Base-by-base conservation (phyloP, 2,888 invertebrate genomes). In the Rhimphoctona megacephalus region DNA sequence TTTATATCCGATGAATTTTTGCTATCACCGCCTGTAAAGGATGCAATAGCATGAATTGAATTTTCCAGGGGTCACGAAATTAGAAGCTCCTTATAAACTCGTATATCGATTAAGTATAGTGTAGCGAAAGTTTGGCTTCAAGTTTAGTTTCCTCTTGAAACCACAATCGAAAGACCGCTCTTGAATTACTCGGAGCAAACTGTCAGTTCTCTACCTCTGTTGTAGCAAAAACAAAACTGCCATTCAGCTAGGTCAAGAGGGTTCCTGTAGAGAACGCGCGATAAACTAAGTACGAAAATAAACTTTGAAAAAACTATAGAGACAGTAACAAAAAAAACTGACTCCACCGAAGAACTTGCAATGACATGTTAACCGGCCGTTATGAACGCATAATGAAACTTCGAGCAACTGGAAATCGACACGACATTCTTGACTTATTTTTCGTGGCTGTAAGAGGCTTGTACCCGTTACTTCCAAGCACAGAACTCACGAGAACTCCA, bases 321-420 rank as follows among this genome's bases (percentile, higher is more conserved):
- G 11, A 43, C 46, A 36, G 25, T 33, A 64, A 76, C 14, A 46
- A 76, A 64, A 76, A 36, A 46, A 64, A 30, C 17, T 61, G 52
- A 30, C 1, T n/a, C 1, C 57, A 19, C 25, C 64, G 39, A 61
- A 66, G 30, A 36, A 76, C 70, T 70, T 39, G 83, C 64, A 57
- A 77, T n/a, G 54, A 72, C 61, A 79, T 73, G 80, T 19, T 61
- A 77, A 81, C 66, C 61, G 66, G 25, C 66, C 17, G n/a, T 19
- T 22, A 14, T 52, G 43, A 57, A 78, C 66, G 49, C 52, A 14
- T 52, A 30, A 22, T 43, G 70, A 67, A 83, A 86, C 83, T 83
- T 83, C 81, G 77, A 46, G 61, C 80, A 43, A 78, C 73, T 81
- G 77, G 83, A 83, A 81, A 86, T 83, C 86, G 82, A 80, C 64